Percentiles rank a stretch among this genome's conserved stretches.
Evolutionary conservation across 2,888 invertebrate species (phyloP).

Genomic region (Mesorhabditis spiculigera): DNA sequence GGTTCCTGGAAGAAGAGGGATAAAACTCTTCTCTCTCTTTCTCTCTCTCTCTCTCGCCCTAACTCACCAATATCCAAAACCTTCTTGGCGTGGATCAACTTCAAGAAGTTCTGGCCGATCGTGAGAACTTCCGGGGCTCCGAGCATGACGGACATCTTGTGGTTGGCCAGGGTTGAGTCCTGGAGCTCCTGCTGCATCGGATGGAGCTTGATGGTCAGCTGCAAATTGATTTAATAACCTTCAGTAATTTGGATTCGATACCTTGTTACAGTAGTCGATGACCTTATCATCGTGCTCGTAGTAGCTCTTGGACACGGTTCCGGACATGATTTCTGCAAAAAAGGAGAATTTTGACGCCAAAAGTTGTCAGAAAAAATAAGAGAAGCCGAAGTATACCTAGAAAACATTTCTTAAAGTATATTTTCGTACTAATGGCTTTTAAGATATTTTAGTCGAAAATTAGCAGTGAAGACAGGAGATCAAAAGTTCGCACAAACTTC

Average conservation of each 20-base stretch:
- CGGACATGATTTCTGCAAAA: constrained; percentile 11
- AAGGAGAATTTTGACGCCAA: background rate
- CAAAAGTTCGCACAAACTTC: too few species aligned
- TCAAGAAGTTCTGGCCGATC: constrained; percentile 41
- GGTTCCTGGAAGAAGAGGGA: constrained; percentile 21
- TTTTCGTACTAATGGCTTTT: too few species aligned
- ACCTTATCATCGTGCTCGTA: constrained; percentile 28
- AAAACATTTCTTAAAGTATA: too few species aligned
- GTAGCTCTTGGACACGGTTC: constrained; percentile 32
- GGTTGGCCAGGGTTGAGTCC: constrained; percentile 30
- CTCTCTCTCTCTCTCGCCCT: too few species aligned
- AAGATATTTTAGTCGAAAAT: too few species aligned
- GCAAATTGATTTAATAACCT: constrained; percentile 4
- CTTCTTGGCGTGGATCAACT: constrained; percentile 31
- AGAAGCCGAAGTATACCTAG: background rate
- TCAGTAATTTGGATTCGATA: constrained; percentile 5
- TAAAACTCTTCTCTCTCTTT: background rate
- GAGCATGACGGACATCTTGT: constrained; percentile 26
- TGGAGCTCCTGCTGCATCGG: constrained; percentile 34
- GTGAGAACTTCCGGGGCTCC: constrained; percentile 47
- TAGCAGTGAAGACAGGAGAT: too few species aligned
- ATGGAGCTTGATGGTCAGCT: constrained; percentile 28
- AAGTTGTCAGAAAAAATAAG: background rate
- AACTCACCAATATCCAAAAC: constrained; percentile 32
- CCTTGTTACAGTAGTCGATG: constrained; percentile 34